Base-by-base conservation (phyloP, 2,113 vertebrate species). In the Pangasianodon hypophthalmus region DNA sequence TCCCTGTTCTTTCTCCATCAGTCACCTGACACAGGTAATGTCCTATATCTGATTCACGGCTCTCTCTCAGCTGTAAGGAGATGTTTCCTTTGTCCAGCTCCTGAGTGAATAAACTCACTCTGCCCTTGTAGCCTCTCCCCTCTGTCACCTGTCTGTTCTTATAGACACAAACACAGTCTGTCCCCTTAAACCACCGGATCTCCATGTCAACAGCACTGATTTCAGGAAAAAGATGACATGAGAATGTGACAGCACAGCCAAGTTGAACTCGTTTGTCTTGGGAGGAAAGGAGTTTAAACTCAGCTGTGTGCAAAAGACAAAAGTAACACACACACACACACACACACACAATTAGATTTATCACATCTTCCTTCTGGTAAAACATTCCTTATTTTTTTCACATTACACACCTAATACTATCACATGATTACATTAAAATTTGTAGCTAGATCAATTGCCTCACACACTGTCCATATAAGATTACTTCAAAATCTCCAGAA, bases 21-120 rank as follows among this genome's bases (percentile, higher is more conserved):
- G 46, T 87, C 24, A 88, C 88, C 2, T 89, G 90, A 71, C 90
- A 92, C 62, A 60, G 88, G 87, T 92, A 88, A 32, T 50, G 32
- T 41, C 90, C 90, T 6, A 2, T 58, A 41, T 92, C 92, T 48
- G 84, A 71, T 80, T 87, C 54, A 60, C 48, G 77, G 81, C 88
- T 64, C 16, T 90, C 84, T 46, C 9, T 90, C 21, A 88, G 71
- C 86, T 69, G 79, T 71, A 90, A 87, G 6, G 88, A 91, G 46
- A 92, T n/a, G 24, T 90, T 88, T 82, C 92, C 90, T 86, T 10
- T 90, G 3, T 85, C 67, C 79, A 91, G 71, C 69, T 90, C 90
- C 84, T 87, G 48, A 21, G 58, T 58, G 60, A 82, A 48, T 11
- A 91, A 50, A 14, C 54, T 73, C 69, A 91, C 88, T 88, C 88